Evolutionary conservation across 2,888 invertebrate species (phyloP), one percentile per base, ranked within the genome.

Genomic region (Melolontha melolontha): DNA sequence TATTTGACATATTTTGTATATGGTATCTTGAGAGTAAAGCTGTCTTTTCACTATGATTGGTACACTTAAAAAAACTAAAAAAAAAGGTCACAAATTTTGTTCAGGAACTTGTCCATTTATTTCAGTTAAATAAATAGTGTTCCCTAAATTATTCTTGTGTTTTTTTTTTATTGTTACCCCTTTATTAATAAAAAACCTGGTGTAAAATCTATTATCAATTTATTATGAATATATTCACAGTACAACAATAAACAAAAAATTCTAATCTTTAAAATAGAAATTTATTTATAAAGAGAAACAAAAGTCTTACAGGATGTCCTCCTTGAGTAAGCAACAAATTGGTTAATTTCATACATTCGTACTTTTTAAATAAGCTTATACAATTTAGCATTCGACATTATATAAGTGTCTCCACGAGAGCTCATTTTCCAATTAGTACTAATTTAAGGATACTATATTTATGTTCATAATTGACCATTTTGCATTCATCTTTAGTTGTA

Each of bases 121-220:
- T 82, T 83, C 83, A 81, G 80, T 81, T 81, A 80, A 83, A 84
- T 83, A 84, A 83, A 84, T 83, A 84, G 84, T 84, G 84, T 84
- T 84, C 84, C 84, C 84, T 84, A 82, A 75, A 12, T 16, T 59
- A 41, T 59, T 57, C 10, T 57, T 65, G 51, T 42, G 50, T 51
- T 59, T 68, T 12, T 52, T 55, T 41, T 17, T 47, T 7, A n/a
- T 55, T 41, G 29, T 47, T 7, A n/a, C 22, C 41, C 51, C 22
- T 40, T 49, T n/a, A 66, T 29, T n/a, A n/a, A n/a, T n/a, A n/a
- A n/a, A 17, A 47, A 27, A 47, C 12, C 22, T 14, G 4, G 22
- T 22, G 22, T 4, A 22, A 22, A 22, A 22, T 22, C 22, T 22
- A 22, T 22, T 4, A 22, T 22, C 22, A 22, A 22, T 22, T 22